phyloP scores from a whole-genome alignment of 2,888 invertebrate genomes.

The Hirtodrosophila duncani region DNA sequence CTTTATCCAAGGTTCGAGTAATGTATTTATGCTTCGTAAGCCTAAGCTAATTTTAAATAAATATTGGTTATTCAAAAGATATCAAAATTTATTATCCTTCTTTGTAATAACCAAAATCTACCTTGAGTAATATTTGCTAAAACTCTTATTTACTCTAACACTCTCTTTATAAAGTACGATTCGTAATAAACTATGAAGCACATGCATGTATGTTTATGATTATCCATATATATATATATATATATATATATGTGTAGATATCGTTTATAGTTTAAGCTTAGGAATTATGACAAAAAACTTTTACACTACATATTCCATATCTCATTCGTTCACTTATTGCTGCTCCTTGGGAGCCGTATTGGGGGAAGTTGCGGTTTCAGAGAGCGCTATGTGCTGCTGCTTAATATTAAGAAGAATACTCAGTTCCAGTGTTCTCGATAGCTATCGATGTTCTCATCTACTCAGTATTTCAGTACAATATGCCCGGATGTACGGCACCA shows the following conservation, averaged over 20 bases:
- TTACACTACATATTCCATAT: constrained; percentile 49
- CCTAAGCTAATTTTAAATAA: too few relatives aligned
- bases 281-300: constrained; percentile 56
- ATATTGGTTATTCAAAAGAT: too few relatives aligned
- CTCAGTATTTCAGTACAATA: constrained; percentile 85
- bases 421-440: constrained; percentile 71
- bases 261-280: constrained; percentile 43
- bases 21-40: too few relatives aligned
- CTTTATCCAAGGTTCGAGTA: too few relatives aligned
- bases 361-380: not conserved
- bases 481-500: constrained; percentile 89
- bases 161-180: too few relatives aligned
- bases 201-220: constrained; percentile 9
- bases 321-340: constrained; percentile 55
- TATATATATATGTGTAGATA: constrained; percentile 12
- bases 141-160: too few relatives aligned
- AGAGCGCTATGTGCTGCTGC: constrained; percentile 51
- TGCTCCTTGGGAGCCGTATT: constrained; percentile 70
- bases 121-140: too few relatives aligned
- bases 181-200: constrained; percentile 12
- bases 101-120: too few relatives aligned
- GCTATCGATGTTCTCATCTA: constrained; percentile 24
- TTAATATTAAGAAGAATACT: constrained; percentile 68
- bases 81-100: too few relatives aligned
- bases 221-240: too few relatives aligned